These are phyloP conservation scores for Neogobius melanostomus DNA, from an alignment of 2,113 vertebrate species.

Conservation along the genomic window DNA sequence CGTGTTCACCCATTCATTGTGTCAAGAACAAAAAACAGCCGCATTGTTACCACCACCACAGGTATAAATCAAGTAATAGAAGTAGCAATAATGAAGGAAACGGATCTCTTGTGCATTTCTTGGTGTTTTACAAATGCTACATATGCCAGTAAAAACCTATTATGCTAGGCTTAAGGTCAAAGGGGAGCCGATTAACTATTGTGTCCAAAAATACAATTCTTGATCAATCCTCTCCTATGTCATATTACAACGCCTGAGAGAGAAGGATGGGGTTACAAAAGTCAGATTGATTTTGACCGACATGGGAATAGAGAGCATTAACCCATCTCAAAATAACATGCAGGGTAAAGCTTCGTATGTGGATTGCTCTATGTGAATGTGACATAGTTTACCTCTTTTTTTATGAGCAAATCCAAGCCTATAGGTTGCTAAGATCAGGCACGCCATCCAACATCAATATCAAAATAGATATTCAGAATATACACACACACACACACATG, in stretches of 20 bases:
- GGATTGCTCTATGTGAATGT: slow-evolving; percentile 8
- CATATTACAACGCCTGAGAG: slow-evolving; percentile 52
- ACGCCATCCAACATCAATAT: too few species aligned
- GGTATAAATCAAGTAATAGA: background rate
- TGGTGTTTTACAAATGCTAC: background rate
- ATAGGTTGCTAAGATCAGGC: too few species aligned
- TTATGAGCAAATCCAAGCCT: background rate
- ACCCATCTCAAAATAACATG: slow-evolving; percentile 62
- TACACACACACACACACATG: too few species aligned
- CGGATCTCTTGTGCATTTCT: background rate
- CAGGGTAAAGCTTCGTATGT: slow-evolving; percentile 35
- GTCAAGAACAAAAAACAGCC: too few species aligned
- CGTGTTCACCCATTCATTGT: too few species aligned
- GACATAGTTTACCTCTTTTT: background rate
- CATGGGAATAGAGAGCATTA: slow-evolving; percentile 41
- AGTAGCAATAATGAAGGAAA: background rate
- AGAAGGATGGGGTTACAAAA: slow-evolving; percentile 70
- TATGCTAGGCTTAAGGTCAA: slow-evolving; percentile 54
- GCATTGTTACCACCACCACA: too few species aligned
- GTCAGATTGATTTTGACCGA: slow-evolving; percentile 66
- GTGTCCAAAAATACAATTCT: slow-evolving; percentile 68
- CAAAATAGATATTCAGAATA: too few species aligned
- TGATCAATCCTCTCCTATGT: slow-evolving; percentile 75
- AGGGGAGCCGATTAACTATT: slow-evolving; percentile 27
- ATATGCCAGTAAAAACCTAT: slow-evolving; percentile 11